phyloP scores from a whole-genome alignment of 1,140 invertebrate genomes.

The Temnothorax nylanderi region DNA sequence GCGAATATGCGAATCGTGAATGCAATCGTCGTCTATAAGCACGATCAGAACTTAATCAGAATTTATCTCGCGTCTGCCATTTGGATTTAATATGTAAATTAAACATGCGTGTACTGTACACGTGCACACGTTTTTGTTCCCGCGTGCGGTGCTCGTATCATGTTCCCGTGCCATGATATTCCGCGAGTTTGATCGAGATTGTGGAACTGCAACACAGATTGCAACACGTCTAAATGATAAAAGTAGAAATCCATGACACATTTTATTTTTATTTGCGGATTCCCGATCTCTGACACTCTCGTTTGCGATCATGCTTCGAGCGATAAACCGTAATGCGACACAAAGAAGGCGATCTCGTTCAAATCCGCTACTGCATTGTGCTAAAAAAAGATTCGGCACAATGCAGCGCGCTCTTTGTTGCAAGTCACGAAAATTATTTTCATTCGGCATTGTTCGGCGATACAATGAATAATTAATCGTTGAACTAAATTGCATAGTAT shows the following conservation, averaged over 20 bases:
- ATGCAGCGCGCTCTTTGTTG: conserved; percentile 15
- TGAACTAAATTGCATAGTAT: not conserved
- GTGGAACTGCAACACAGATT: not conserved
- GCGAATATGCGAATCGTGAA: not conserved
- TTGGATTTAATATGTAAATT: not conserved
- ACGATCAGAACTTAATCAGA: no score
- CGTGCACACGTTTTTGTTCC: not conserved
- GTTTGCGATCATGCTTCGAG: not conserved
- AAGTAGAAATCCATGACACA: not conserved
- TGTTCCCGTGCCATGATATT: not conserved
- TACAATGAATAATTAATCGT: conserved; percentile 16
- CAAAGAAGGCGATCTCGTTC: conserved; percentile 24
- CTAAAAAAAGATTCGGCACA: conserved; percentile 49
- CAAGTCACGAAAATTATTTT: conserved; percentile 49
- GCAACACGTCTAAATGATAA: not conserved
- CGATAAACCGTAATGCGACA: conserved; percentile 19
- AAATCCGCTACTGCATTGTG: conserved; percentile 13
- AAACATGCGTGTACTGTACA: not conserved
- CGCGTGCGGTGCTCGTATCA: not conserved
- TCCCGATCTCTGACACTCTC: conserved; percentile 2
- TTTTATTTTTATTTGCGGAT: not conserved
- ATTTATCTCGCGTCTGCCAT: not conserved
- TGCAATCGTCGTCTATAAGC: not conserved
- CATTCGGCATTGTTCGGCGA: not conserved
- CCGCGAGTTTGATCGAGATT: not conserved